Conservation (phyloP, 2,797 vertebrate genomes). For the Glossophaga mutica region DNA sequence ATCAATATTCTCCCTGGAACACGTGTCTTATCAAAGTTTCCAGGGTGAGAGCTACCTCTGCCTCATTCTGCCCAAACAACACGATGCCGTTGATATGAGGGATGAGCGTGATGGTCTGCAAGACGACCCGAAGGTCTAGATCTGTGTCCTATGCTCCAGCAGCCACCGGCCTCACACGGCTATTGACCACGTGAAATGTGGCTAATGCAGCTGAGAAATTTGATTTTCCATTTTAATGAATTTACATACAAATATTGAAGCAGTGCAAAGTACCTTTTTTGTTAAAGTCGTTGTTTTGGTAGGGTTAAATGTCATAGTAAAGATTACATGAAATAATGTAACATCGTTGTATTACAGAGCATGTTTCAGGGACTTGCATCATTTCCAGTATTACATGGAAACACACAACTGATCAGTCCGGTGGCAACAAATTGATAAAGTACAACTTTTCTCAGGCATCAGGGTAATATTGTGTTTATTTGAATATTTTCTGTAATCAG, state of each 20-base stretch:
- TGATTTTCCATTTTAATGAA: background rate
- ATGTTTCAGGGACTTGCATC: background rate
- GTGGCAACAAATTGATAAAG: background rate
- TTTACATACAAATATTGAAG: background rate
- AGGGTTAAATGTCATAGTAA: background rate
- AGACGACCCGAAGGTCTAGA: background rate
- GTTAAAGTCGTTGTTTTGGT: background rate
- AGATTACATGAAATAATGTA: background rate
- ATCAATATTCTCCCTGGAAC: background rate
- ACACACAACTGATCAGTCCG: background rate
- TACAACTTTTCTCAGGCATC: background rate
- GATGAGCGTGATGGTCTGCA: background rate
- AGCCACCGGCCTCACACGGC: background rate
- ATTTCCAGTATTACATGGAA: background rate
- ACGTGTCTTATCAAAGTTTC: background rate
- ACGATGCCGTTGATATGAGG: background rate
- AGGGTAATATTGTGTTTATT: background rate
- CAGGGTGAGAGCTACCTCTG: background rate
- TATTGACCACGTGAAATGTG: background rate
- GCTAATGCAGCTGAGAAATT: background rate
- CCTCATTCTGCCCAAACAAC: background rate
- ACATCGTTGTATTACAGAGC: background rate
- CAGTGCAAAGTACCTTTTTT: background rate
- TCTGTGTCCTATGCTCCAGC: background rate
- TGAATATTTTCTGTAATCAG: background rate